phyloP scores from a whole-genome alignment of 2,113 vertebrate species.

The Brachyistius frenatus region DNA sequence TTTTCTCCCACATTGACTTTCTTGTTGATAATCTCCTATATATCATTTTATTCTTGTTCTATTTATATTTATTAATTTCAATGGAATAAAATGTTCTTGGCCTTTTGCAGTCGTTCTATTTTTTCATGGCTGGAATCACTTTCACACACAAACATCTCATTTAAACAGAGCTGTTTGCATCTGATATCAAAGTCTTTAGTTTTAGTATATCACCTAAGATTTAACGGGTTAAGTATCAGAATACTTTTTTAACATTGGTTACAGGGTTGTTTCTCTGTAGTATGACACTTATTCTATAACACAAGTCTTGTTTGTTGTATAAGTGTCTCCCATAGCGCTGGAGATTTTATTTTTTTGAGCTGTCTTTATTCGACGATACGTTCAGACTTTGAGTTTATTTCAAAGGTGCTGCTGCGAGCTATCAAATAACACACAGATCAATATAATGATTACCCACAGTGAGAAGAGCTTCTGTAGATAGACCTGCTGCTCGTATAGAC shows the following conservation, averaged over 20 bases:
- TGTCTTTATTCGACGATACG: not conserved
- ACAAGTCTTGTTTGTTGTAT: not conserved
- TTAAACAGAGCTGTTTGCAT: no score
- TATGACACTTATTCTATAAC: not conserved
- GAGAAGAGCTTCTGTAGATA: not conserved
- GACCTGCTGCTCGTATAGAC: not conserved
- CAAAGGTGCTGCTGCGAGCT: not conserved
- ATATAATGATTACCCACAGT: not conserved
- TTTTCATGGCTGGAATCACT: no score
- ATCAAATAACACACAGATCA: not conserved
- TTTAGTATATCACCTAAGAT: no score
- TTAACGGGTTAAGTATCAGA: no score
- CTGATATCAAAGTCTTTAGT: no score
- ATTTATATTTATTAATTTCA: no score
- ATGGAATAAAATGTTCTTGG: no score
- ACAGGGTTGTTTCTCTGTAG: not conserved
- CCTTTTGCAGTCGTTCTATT: no score
- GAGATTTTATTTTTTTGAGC: not conserved
- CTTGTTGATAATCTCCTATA: no score
- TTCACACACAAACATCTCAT: no score
- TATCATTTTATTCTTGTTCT: no score
- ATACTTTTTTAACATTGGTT: not conserved
- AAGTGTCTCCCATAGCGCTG: not conserved
- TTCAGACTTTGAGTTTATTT: not conserved
- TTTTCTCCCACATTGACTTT: no score